These are phyloP conservation scores for Tetranychus cinnabarinus DNA, from an alignment of 1,140 invertebrate species.

Conservation along the genomic window DNA sequence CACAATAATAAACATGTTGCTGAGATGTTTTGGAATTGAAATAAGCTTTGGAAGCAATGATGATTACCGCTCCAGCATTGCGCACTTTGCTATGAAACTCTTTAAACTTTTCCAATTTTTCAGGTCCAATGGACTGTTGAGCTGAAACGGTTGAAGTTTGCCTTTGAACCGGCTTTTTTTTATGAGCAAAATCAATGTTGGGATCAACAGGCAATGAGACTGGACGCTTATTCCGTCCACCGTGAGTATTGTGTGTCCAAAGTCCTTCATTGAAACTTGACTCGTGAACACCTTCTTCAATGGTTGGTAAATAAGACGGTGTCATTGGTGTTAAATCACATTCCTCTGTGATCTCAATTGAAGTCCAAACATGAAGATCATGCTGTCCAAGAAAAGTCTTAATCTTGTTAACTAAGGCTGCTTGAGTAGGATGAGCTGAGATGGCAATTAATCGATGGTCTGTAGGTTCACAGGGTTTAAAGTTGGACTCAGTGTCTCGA, in stretches of 20 bases:
- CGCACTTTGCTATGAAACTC: slow-evolving; percentile 22
- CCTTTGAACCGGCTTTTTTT: neutral
- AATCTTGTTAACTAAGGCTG: slow-evolving; percentile 10
- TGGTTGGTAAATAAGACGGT: slow-evolving; percentile 10
- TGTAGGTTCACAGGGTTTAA: neutral
- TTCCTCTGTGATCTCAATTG: slow-evolving; percentile 12
- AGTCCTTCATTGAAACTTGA: slow-evolving; percentile 4
- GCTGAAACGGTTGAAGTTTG: slow-evolving; percentile 10
- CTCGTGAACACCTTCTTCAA: slow-evolving; percentile 10
- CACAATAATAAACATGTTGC: slow-evolving; percentile 25
- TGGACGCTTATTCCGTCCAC: slow-evolving; percentile 5
- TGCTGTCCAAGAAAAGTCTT: slow-evolving; percentile 14
- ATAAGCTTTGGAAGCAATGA: slow-evolving; percentile 21
- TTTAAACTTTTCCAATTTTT: slow-evolving; percentile 12
- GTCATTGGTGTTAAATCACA: slow-evolving; percentile 2
- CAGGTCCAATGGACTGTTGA: slow-evolving; percentile 4
- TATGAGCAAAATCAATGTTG: slow-evolving; percentile 1
- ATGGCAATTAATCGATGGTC: slow-evolving; percentile 13
- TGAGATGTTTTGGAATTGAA: slow-evolving; percentile 20
- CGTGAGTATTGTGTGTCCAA: slow-evolving; percentile 2
- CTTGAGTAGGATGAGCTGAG: slow-evolving; percentile 14
- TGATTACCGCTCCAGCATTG: slow-evolving; percentile 20
- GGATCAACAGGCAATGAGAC: neutral
- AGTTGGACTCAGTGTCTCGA: neutral
- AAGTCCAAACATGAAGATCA: slow-evolving; percentile 20